Evolutionary conservation across 1,140 invertebrate species (phyloP), one percentile per base, ranked within the genome.

Genomic region (Brachionus sp.): DNA sequence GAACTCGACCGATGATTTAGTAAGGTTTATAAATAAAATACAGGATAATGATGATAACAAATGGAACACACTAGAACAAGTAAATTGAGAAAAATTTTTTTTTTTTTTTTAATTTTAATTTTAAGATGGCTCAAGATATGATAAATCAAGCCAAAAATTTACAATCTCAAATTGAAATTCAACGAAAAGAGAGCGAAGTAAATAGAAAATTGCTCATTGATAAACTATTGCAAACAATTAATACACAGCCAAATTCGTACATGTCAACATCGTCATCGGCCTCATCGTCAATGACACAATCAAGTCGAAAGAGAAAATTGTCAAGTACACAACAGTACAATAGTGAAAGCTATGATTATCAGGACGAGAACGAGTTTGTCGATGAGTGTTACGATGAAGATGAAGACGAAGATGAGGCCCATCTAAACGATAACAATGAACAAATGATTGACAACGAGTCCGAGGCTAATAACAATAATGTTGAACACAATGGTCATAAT

Each of bases 41-140:
- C 70, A 75, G 25, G 70, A 75, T 25, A 75, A 44, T 46, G 70
- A 75, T 44, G 70, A 75, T 13, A 75, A 46, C 39, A 75, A 75
- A 29, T 75, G 70, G 70, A 25, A 42, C 39, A 12, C 10, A 16
- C n/a, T 75, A 19, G 70, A 75, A 13, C 66, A 37, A 70, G 66
- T 70, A 44, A 25, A 12, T 23, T 19, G 2, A 13, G n/a, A 46
- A n/a, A 16, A 16, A 16, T 53, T 53, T 53, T 53, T 19, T 53
- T 53, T 53, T 19, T 70, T n/a, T 1, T 13, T 68, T 68, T 35
- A 9, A 0, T 9, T 29, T 33, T 25, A 10, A 9, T 7, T 35
- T 33, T 68, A 9, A 75, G 37, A 46, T 75, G 70, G 39, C 70
- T 12, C 37, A 75, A 13, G 70, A 75, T 9, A 75, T 75, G 70